Conservation (phyloP, 1,140 invertebrate species). For the Drosophila albomicans region DNA sequence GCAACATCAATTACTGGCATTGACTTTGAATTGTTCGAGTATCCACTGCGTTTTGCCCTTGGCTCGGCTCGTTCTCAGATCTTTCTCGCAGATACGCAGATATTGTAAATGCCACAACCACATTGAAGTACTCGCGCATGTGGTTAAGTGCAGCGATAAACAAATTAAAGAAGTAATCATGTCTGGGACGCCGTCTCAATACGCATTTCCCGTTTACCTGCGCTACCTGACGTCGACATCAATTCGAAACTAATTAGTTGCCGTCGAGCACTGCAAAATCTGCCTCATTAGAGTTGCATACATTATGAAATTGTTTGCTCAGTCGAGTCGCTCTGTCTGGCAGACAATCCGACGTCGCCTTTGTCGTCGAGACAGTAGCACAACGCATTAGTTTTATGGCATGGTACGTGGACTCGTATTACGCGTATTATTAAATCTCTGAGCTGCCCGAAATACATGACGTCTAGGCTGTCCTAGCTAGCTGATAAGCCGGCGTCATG, state of each 20-base stretch:
- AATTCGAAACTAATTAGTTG: slow-evolving; percentile 75
- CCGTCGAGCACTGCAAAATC: slow-evolving; percentile 36
- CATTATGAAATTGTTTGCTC: not conserved
- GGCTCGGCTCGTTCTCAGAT: slow-evolving; percentile 4
- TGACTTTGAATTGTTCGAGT: slow-evolving; percentile 68
- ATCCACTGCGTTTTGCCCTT: slow-evolving; percentile 43
- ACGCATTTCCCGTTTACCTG: slow-evolving; percentile 36
- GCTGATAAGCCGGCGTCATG: slow-evolving; percentile 58
- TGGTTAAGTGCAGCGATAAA: slow-evolving; percentile 39
- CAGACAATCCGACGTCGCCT: slow-evolving; percentile 12
- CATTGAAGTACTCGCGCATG: not conserved
- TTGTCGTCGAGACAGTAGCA: slow-evolving; percentile 62
- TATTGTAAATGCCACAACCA: too few species aligned
- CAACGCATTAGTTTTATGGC: slow-evolving; percentile 67
- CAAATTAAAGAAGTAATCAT: slow-evolving; percentile 16
- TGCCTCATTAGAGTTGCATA: slow-evolving; percentile 6
- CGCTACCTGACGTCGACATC: slow-evolving; percentile 53
- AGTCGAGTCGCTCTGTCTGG: not conserved
- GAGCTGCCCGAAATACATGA: too few species aligned
- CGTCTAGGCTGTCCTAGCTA: slow-evolving; percentile 23
- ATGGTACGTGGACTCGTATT: slow-evolving; percentile 10
- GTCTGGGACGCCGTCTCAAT: slow-evolving; percentile 29
- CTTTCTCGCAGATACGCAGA: not conserved
- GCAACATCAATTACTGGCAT: slow-evolving; percentile 70
- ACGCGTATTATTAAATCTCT: slow-evolving; percentile 45